Evolutionary conservation across 2,113 vertebrate species (phyloP), one percentile per base, ranked within the genome.

Genomic region (Lonchura striata): DNA sequence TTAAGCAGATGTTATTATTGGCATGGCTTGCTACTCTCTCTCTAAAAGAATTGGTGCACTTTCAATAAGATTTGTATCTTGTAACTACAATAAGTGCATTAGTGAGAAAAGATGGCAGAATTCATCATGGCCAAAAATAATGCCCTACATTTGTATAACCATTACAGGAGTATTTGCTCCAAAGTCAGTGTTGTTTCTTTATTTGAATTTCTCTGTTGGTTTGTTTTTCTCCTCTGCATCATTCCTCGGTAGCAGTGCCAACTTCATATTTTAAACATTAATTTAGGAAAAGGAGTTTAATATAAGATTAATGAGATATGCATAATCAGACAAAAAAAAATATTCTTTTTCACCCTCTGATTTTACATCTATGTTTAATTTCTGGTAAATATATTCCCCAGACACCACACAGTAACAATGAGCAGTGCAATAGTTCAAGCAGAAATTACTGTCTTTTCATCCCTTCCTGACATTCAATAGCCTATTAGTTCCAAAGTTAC

Each of bases 1-100:
- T 95, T 95, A 89, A 84, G 94, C 68, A 97, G 91, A 70, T 95
- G 59, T 56, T 92, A 15, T 92, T 95, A 77, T 35, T 96, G 75
- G 15, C n/a, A 65, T 75, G 81, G 60, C 56, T 93, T 75, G n/a
- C 80, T 84, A 2, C 65, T 30, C 33, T 90, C 65, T 30, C 33
- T 90, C 39, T 94, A 37, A 94, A 94, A 95, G 66, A 95, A 90
- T 60, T 28, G 30, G 54, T 83, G 35, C 64, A 60, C 85, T 97
- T 94, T 91, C 23, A 70, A 44, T 30, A 65, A 94, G 57, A 74
- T 60, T 86, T 46, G 44, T 41, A 68, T 80, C 15, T 93, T 96
- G 94, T 53, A 88, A 86, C 37, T 70, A 56, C 42, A 88, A 19
- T 74, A 94, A 68, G n/a, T 69, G 66, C 80, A 79, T 92, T 56